Evolutionary conservation across 2,113 vertebrate genomes (phyloP).

Genomic region (Pavo muticus): DNA sequence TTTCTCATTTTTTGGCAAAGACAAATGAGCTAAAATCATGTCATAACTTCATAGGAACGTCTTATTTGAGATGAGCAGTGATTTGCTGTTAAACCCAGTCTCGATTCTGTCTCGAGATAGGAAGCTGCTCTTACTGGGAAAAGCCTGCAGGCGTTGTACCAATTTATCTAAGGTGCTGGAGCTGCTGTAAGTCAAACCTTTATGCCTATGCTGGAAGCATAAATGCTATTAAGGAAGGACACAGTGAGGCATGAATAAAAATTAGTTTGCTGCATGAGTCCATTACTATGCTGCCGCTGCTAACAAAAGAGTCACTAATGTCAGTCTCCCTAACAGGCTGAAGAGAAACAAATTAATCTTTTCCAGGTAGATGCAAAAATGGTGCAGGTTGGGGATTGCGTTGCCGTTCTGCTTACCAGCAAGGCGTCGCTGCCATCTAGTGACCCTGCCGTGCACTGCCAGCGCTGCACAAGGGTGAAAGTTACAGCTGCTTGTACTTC

Average conservation of each 20-base stretch:
- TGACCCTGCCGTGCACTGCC: not conserved
- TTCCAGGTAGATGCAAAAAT: accelerated
- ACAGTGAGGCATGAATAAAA: not conserved
- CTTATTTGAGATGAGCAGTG: not conserved
- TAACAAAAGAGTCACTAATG: accelerated
- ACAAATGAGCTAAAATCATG: not conserved
- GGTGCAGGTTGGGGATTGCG: accelerated
- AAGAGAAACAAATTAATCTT: accelerated
- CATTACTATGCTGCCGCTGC: not conserved
- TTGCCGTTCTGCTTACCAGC: accelerated
- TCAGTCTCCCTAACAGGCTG: not conserved
- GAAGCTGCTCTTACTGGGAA: not conserved
- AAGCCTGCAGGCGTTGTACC: accelerated
- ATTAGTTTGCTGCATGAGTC: accelerated
- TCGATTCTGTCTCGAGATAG: not conserved
- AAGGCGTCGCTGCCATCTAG: not conserved
- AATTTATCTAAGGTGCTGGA: not conserved
- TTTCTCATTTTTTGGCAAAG: not conserved
- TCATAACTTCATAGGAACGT: not conserved
- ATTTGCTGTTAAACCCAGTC: not conserved
- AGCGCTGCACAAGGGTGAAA: not conserved
- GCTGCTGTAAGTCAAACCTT: not conserved
- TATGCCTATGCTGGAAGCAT: not conserved
- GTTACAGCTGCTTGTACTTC: not conserved
- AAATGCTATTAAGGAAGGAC: not conserved